These are phyloP conservation scores for Vultur gryphus DNA, from an alignment of 2,797 vertebrate genomes.

Conservation along the genomic window DNA sequence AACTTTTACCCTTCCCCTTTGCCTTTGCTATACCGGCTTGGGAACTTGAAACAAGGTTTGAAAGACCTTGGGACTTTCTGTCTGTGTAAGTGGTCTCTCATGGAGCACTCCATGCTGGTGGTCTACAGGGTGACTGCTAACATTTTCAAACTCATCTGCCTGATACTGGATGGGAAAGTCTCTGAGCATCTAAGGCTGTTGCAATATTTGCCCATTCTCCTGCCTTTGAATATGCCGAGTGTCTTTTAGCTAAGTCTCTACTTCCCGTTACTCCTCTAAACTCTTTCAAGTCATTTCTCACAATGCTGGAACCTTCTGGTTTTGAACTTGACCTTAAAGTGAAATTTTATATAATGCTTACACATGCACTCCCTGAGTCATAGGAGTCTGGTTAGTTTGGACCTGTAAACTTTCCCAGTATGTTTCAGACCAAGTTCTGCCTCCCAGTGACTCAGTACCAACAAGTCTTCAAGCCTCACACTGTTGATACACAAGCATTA, in stretches of 20 bases:
- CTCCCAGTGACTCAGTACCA: neutral
- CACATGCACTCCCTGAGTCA: neutral
- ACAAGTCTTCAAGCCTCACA: neutral
- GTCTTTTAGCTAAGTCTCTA: neutral
- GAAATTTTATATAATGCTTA: neutral
- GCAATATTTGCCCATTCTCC: neutral
- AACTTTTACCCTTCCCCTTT: neutral
- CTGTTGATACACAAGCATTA: neutral
- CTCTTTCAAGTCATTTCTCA: neutral
- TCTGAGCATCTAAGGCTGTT: neutral
- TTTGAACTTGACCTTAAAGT: neutral
- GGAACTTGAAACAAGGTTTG: neutral
- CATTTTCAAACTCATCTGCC: neutral
- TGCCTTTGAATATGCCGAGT: neutral
- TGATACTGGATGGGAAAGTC: neutral
- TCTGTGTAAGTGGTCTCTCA: neutral
- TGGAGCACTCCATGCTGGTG: neutral
- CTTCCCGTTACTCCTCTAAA: neutral
- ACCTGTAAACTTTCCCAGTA: neutral
- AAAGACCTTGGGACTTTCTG: neutral
- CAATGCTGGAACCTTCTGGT: neutral
- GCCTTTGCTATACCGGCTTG: neutral
- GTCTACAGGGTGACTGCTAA: neutral
- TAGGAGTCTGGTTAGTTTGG: neutral
- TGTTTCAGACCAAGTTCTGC: neutral